Evolutionary conservation across 2,888 invertebrate species (phyloP), one percentile per base, ranked within the genome.

Genomic region (Arenicola marina): DNA sequence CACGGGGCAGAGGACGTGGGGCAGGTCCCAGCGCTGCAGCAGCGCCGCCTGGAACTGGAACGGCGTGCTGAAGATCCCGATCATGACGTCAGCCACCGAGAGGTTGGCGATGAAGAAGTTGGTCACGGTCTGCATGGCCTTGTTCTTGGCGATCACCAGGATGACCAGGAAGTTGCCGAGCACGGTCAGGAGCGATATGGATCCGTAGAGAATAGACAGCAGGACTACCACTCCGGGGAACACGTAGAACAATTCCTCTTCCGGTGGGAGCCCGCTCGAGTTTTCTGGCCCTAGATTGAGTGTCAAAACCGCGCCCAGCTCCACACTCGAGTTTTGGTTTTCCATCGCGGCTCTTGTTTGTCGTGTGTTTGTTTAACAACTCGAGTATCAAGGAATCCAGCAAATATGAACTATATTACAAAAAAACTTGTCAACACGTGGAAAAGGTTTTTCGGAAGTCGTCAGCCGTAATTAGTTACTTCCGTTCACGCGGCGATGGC

Each of bases 41-140:
- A 93, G 84, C 1, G 93, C 93, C 2, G 93, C 87, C 87, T 93
- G 92, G 80, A 93, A 93, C 89, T 92, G 87, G 85, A 93, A 93
- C 70, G 93, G 93, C 79, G 92, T 91, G 67, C 91, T 89, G 79
- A 93, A 92, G 73, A 92, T 86, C 63, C 91, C 92, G 78, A 93
- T 92, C 68, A 92, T 89, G 76, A 93, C 91, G 80, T 93, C 93
- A 28, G 92, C 92, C 69, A 91, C 85, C 1, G 93, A 92, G 79
- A 93, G 85, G 84, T 93, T 93, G 21, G 91, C 90, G 54, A 93
- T 92, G 83, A 91, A 92, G 83, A 90, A 90, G 83, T 92, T 92
- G 51, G 92, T 93, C 11, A 84, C 91, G 66, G 90, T 92, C 75
- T 91, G 89, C 92, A 92, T 92, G 68, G 90, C 87, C 34, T 60